phyloP scores from a whole-genome alignment of 2,888 invertebrate species.

The Macaria notata region DNA sequence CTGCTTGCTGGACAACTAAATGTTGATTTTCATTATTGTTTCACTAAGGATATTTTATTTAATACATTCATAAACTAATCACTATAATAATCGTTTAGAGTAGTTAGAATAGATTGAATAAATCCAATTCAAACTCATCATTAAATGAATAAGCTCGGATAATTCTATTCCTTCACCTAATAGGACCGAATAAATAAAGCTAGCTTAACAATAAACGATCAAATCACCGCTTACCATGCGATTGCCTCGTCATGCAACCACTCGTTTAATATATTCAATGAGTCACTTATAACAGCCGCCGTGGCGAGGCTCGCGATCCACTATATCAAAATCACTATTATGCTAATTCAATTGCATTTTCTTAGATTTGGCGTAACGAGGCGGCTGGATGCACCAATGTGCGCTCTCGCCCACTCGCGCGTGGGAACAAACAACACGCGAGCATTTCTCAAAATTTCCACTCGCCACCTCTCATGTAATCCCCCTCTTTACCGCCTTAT shows the following conservation, averaged over 20 bases:
- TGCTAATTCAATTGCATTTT: constrained; percentile 50
- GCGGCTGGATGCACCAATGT: constrained; percentile 57
- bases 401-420: constrained; percentile 61
- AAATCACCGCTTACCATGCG: constrained; percentile 37
- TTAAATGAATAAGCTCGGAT: constrained; percentile 12
- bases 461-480: constrained; percentile 52
- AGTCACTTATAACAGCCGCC: constrained; percentile 32
- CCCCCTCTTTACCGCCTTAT: constrained; percentile 49
- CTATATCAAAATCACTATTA: constrained; percentile 35
- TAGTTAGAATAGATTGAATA: too few relatives aligned
- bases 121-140: constrained; percentile 3
- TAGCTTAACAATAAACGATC: constrained; percentile 41
- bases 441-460: constrained; percentile 57
- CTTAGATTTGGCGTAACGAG: constrained; percentile 54
- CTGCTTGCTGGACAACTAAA: constrained; percentile 8
- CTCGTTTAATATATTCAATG: constrained; percentile 44
- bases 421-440: constrained; percentile 46
- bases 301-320: constrained; percentile 32
- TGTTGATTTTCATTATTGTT: constrained; percentile 1
- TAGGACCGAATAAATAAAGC: constrained; percentile 28
- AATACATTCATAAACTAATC: too few relatives aligned
- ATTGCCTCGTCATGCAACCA: constrained; percentile 37
- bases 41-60: not conserved
- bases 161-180: constrained; percentile 16
- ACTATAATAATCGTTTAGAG: too few relatives aligned